Base-by-base conservation (phyloP, 2,888 invertebrate genomes). In the Petrolisthes manimaculis region DNA sequence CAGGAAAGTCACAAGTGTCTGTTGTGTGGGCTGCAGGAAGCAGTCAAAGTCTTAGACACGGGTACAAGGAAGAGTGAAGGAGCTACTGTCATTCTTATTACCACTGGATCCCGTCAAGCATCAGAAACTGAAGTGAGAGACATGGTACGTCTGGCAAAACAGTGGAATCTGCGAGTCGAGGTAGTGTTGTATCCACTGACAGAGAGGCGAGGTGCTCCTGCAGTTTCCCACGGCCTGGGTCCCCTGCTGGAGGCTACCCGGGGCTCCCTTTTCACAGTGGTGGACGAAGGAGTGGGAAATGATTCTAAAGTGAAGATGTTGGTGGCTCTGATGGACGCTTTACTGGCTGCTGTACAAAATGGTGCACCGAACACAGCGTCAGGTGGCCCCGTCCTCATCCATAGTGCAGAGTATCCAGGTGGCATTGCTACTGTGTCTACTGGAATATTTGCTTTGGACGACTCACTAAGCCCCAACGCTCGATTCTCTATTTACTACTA, bases 271-370 rank as follows among this genome's bases (percentile, higher is more conserved):
- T 91, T 90, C 82, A 91, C 89, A n/a, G 89, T 91, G n/a, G 89
- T 90, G 88, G 91, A 91, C 24, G 89, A 91, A 83, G 91, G 91
- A 18, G 89, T 91, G 1, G 91, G 91, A 9, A 88, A 89, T 71
- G 91, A 91, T 83, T 91, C 91, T 21, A 91, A 91, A 69, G 86
- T 91, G 21, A 89, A 84, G 78, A 91, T 91, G 91, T 75, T 90
- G 78, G 88, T 90, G 53, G 86, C 89, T 1, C 79, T 91, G 37
- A 89, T 91, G 91, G 86, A 91, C 74, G 89, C 91, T 37, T 84
- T 91, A 5, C 79, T 88, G 53, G 86, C 91, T 5, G 89, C 88
- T 18, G 88, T 91, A 18, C 85, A 79, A n/a, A 80, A 67, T 5
- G 81, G 89, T 8, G 83, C 78, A 14, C 81, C 88, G 37, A 74